Conservation (phyloP, 2,113 vertebrate genomes). For the Balaenoptera acutorostrata region DNA sequence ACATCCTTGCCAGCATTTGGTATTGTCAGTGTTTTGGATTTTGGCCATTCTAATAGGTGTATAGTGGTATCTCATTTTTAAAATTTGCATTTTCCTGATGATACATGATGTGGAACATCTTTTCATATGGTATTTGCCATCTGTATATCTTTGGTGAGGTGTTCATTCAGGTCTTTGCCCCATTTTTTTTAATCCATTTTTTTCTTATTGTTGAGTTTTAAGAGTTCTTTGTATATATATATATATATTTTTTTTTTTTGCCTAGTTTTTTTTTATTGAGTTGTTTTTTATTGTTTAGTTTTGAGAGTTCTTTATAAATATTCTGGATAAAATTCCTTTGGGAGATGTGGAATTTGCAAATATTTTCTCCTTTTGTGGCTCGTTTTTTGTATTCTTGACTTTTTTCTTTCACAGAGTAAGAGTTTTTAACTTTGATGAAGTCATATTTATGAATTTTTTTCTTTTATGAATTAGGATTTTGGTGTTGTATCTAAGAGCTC, state of each 20-base stretch:
- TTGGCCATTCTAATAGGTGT: neutral
- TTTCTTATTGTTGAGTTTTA: neutral
- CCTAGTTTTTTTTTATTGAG: neutral
- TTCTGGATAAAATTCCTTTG: neutral
- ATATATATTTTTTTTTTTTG: neutral
- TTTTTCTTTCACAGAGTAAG: neutral
- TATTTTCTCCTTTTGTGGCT: neutral
- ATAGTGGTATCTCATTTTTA: neutral
- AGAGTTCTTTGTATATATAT: neutral
- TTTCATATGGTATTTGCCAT: neutral
- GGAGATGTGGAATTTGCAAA: neutral
- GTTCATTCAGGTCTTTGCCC: neutral
- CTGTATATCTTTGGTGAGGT: neutral
- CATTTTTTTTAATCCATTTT: neutral
- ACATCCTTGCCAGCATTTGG: neutral
- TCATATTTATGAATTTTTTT: neutral
- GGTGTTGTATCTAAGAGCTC: neutral
- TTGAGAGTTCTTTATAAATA: constrained; percentile 14
- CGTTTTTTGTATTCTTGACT: neutral
- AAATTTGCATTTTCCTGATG: neutral
- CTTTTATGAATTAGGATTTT: neutral
- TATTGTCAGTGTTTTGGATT: neutral
- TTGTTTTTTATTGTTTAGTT: neutral
- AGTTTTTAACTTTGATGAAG: neutral
- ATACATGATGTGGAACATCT: neutral